Conservation (phyloP, 2,113 vertebrate genomes). For the Cnemophilus loriae region DNA sequence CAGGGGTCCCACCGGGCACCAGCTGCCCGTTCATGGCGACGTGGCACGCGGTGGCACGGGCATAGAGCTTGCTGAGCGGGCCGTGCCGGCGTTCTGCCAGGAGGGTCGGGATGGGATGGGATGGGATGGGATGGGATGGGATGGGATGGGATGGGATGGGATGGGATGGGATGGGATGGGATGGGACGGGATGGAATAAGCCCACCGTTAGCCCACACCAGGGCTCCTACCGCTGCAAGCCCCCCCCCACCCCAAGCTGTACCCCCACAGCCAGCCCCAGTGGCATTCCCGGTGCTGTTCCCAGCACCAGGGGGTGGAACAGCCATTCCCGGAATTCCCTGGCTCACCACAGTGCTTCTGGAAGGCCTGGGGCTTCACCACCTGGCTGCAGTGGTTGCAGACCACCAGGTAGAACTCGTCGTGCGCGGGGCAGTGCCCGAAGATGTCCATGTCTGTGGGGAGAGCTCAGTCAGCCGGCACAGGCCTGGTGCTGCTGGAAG, state of each 20-base stretch:
- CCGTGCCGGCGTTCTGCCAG: constrained; percentile 83
- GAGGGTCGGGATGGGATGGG: not conserved
- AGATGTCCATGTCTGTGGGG: constrained; percentile 90
- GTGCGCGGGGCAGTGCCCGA: constrained; percentile 90
- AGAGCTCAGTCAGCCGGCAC: not conserved
- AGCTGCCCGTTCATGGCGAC: constrained; percentile 61
- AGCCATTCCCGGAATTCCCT: not conserved
- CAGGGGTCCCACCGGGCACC: constrained; percentile 28
- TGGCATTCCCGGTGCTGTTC: not conserved
- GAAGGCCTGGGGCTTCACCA: constrained; percentile 94
- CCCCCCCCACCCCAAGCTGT: not conserved
- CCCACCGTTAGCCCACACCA: not conserved
- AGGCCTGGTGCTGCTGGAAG: not conserved
- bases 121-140: not conserved
- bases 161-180: not conserved
- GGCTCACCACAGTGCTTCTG: constrained; percentile 90
- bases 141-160: not conserved
- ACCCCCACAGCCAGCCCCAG: not conserved
- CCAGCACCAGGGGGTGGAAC: not conserved
- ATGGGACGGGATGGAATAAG: not conserved
- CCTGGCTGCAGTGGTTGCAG: constrained; percentile 91
- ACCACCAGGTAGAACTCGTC: constrained; percentile 96
- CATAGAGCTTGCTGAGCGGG: constrained; percentile 83
- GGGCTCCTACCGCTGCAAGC: fast-evolving
- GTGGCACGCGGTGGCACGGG: constrained; percentile 75